These are phyloP conservation scores for Caenorhabditis sp. DNA, from an alignment of 2,888 invertebrate genomes.

Conservation along the genomic window DNA sequence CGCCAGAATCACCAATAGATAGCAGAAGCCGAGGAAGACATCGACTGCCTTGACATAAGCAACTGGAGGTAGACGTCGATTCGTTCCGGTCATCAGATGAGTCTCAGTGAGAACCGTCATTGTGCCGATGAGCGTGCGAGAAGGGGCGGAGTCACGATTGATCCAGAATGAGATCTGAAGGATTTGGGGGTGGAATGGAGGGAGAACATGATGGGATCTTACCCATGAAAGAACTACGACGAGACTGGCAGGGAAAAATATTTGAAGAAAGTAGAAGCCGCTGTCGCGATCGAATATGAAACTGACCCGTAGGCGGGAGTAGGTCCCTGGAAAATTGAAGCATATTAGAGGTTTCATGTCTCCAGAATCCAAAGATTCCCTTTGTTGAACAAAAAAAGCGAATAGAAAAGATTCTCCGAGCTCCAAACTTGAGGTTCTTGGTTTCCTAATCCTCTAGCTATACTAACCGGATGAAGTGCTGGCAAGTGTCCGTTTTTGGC, in stretches of 20 bases:
- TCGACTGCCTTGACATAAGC: constrained; percentile 80
- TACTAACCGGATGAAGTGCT: constrained; percentile 72
- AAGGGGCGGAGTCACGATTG: constrained; percentile 97
- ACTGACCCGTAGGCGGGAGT: constrained; percentile 95
- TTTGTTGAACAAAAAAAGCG: no score
- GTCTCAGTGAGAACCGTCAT: constrained; percentile 84
- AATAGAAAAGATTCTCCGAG: no score
- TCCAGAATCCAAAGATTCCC: no score
- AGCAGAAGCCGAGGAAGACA: constrained; percentile 79
- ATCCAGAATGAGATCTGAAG: constrained; percentile 96
- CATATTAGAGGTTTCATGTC: no score
- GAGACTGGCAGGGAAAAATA: constrained; percentile 90
- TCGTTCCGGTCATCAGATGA: constrained; percentile 89
- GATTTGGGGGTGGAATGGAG: neutral
- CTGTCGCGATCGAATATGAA: constrained; percentile 97
- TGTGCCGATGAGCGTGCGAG: constrained; percentile 87
- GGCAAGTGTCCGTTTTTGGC: constrained; percentile 71
- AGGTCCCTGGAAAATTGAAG: constrained; percentile 88
- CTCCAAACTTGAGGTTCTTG: no score
- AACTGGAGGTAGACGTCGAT: constrained; percentile 76
- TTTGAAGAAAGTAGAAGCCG: constrained; percentile 98
- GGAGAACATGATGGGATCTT: neutral
- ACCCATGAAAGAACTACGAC: constrained; percentile 76
- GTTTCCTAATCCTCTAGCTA: neutral
- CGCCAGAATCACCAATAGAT: constrained; percentile 76